Evolutionary conservation across 2,797 vertebrate genomes (phyloP).

Genomic region (Hydrolagus colliei): DNA sequence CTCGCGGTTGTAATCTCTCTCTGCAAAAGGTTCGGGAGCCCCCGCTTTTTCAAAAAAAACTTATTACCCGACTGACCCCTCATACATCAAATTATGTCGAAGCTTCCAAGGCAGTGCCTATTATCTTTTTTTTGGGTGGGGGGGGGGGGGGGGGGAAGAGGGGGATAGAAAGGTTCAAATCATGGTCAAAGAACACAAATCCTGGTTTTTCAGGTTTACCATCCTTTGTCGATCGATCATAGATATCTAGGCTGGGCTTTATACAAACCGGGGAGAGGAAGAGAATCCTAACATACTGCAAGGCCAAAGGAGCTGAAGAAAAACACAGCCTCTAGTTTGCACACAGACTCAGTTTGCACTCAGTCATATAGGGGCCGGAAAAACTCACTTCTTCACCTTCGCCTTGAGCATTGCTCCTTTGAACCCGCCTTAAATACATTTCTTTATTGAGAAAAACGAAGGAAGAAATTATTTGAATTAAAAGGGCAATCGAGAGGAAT

Average conservation of each 20-base stretch:
- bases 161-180: conserved; percentile 38
- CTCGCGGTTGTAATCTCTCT: neutral
- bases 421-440: neutral
- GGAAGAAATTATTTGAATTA: neutral
- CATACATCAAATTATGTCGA: conserved; percentile 41
- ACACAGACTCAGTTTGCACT: neutral
- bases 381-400: conserved; percentile 3
- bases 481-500: neutral
- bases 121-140: conserved; percentile 33
- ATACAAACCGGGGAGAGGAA: neutral
- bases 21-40: neutral
- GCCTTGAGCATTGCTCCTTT: too few relatives aligned
- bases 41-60: conserved; percentile 25
- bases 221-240: conserved; percentile 44
- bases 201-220: conserved; percentile 45
- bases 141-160: neutral
- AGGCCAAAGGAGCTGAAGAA: conserved; percentile 8
- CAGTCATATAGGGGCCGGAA: neutral
- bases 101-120: conserved; percentile 38
- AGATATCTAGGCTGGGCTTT: neutral
- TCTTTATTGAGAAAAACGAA: neutral
- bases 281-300: conserved; percentile 2
- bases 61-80: conserved; percentile 42
- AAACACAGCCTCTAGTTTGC: conserved; percentile 25
- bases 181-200: conserved; percentile 32